Base-by-base conservation (phyloP, 2,797 vertebrate species). In the Thripadectes ignobilis region DNA sequence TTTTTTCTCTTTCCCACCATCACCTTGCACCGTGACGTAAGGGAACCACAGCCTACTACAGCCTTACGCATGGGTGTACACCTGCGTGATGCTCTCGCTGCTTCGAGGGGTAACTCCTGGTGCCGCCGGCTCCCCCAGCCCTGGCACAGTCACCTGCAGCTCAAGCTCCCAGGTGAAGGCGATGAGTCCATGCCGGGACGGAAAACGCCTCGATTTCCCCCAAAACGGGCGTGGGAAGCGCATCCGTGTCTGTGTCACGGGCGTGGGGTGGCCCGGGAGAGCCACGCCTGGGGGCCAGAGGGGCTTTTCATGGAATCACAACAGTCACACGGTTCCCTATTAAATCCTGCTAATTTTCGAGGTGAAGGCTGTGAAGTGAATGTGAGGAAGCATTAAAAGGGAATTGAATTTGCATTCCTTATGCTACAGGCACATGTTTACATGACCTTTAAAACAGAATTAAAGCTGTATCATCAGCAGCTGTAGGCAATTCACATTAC, bases 391-490 rank as follows among this genome's bases (percentile, higher is more conserved):
- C 96, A 97, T 97, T 97, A 97, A 97, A 97, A 97, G 89, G 92
- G 97, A 97, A 98, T 98, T 97, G 97, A 96, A 98, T 98, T 98
- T 98, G 97, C 97, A 98, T 98, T 98, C 96, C 97, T 98, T 98
- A 95, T 97, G 97, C 97, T 97, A 97, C 96, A 97, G 97, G 97
- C 97, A 95, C 97, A 96, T 98, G 98, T 98, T 98, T 98, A 98
- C 97, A 98, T 98, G 98, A 98, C 98, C 98, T 98, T 98, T 98
- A 98, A 98, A 98, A 98, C 97, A 98, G 97, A 98, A 98, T 98
- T 98, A 98, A 98, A 97, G 97, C 97, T 98, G 96, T 97, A 98
- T 97, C 97, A 98, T 98, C 97, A 98, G 97, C 97, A 98, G 97
- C 97, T 98, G 98, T 97, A 98, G 97, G 97, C 97, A 98, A 98